A percentile compares a stretch with the other conserved stretches of the same genome.
phyloP scores from a whole-genome alignment of 2,888 invertebrate genomes.

The Andricus quercusramuli region DNA sequence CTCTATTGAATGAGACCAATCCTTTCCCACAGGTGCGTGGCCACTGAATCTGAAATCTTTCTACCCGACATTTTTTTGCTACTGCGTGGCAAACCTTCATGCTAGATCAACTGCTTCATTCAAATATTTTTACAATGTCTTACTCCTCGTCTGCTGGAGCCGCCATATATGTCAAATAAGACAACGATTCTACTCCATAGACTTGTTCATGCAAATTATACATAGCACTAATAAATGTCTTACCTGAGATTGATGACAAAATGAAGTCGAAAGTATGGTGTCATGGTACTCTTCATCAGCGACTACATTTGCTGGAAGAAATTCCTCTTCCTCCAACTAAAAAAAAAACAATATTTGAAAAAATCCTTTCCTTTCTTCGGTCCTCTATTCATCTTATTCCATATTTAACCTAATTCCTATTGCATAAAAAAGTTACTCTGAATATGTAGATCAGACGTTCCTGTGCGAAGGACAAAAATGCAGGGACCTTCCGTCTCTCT shows the following conservation, averaged over 20 bases:
- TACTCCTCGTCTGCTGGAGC: too few relatives aligned
- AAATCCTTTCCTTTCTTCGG: background rate
- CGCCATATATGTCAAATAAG: too few relatives aligned
- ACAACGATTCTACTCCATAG: too few relatives aligned
- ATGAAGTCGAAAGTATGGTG: constrained; percentile 74
- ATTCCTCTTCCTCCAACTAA: constrained; percentile 72
- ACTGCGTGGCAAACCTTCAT: too few relatives aligned
- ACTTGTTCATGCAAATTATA: too few relatives aligned
- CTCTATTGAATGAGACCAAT: too few relatives aligned
- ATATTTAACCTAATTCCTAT: background rate
- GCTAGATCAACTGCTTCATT: too few relatives aligned
- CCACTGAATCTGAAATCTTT: too few relatives aligned
- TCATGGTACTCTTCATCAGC: constrained; percentile 77
- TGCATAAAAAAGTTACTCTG: constrained; percentile 68
- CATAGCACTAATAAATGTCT: constrained; percentile 30
- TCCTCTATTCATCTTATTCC: background rate
- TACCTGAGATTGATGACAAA: constrained; percentile 72
- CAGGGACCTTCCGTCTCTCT: constrained; percentile 86
- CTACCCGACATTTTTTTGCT: too few relatives aligned
- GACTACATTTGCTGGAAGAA: constrained; percentile 72
- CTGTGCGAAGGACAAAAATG: constrained; percentile 85
- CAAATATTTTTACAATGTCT: too few relatives aligned
- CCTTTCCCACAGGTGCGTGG: too few relatives aligned
- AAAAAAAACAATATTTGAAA: constrained; percentile 35
- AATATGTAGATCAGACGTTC: constrained; percentile 87